Base-by-base conservation (phyloP, 2,888 invertebrate genomes). In the Venusia cambrica region DNA sequence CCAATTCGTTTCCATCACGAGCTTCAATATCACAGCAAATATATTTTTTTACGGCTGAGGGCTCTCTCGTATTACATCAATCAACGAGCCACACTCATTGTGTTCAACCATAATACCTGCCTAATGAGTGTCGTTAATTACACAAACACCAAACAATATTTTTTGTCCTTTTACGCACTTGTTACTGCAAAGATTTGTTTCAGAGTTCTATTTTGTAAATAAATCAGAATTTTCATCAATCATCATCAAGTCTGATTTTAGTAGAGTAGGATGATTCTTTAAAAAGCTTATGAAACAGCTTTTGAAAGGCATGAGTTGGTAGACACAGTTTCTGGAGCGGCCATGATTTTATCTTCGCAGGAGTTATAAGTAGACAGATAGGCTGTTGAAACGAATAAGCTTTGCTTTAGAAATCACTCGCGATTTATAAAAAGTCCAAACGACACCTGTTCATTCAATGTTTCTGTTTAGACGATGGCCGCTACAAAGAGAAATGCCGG, bases 401-500 rank as follows among this genome's bases (percentile, higher is more conserved):
- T 51, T 51, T 38, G 51, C 51, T 48, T 51, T 51, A 51, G 45
- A 51, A 39, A 17, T 26, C 15, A 32, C 15, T 26, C 21, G 18
- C n/a, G 10, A 26, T 9, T 12, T 8, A n/a, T 6, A 16, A 7
- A n/a, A 7, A n/a, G 4, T 5, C 9, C 17, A 20, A 28, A 22
- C 26, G 13, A 10, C 10, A 8, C 15, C 19, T 42, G 29, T 27
- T 64, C 39, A 64, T 39, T 38, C 51, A 15, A 2, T 42, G 39
- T 48, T 51, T 54, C 38, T 70, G 53, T 73, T 61, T 73, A 99
- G 99, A 99, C 99, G 45, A 99, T 99, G 98, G 98, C 98, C 50
- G 98, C 97, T 16, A 97, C 98, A 45, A 98, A 99, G 80, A 91
- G 99, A 66, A 98, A 98, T 80, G 97, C 98, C 43, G 98, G 98